Conservation (phyloP, 2,888 invertebrate species). For the Cylindroiulus punctatus region DNA sequence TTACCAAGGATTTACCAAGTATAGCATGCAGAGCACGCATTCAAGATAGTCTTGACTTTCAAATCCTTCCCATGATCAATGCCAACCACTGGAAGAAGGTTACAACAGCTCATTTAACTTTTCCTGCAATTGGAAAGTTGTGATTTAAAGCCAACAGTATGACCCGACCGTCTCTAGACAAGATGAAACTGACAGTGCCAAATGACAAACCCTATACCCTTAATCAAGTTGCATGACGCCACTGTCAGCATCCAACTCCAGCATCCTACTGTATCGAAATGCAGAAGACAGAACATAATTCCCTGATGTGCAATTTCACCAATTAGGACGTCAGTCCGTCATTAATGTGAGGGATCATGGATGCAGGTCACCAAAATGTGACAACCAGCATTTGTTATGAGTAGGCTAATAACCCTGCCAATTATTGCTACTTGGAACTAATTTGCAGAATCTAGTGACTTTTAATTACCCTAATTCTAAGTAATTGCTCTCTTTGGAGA, state of each 20-base stretch:
- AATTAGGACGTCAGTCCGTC: background rate
- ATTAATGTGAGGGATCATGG: background rate
- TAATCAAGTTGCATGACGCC: background rate
- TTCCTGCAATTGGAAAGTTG: background rate
- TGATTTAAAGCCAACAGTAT: background rate
- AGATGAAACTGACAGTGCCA: background rate
- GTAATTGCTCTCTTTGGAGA: background rate
- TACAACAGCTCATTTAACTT: background rate
- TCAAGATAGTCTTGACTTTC: background rate
- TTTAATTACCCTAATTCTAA: background rate
- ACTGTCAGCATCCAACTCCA: background rate
- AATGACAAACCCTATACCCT: background rate
- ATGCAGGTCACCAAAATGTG: background rate
- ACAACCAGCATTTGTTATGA: background rate
- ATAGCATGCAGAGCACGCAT: background rate
- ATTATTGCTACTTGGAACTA: conserved; percentile 9
- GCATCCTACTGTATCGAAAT: background rate
- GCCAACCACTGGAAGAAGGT: conserved; percentile 8
- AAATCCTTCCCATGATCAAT: background rate
- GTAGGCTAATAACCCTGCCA: background rate
- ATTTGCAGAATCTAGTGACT: background rate
- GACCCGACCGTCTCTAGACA: background rate
- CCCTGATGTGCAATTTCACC: background rate
- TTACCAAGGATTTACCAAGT: background rate
- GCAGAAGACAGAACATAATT: background rate